These are phyloP conservation scores for Scomber scombrus DNA, from an alignment of 2,113 vertebrate species.

Conservation along the genomic window DNA sequence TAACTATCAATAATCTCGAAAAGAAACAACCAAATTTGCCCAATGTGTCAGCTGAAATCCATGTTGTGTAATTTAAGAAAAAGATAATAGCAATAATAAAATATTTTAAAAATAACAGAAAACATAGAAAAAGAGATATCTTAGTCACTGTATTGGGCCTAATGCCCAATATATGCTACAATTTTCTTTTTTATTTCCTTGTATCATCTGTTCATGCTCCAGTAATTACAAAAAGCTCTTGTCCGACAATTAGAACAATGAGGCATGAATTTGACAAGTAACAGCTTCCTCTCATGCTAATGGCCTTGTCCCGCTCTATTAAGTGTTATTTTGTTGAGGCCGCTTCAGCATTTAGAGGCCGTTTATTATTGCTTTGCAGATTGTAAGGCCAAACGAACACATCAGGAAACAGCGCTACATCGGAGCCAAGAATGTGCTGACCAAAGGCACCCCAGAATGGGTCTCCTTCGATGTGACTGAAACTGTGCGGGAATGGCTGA, in stretches of 20 bases:
- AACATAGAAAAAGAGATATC: no score
- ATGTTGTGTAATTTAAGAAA: no score
- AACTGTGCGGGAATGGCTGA: slow-evolving; percentile 92
- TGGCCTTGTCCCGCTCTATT: not conserved
- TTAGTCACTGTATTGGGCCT: not conserved
- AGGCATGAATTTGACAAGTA: not conserved
- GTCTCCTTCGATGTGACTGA: slow-evolving; percentile 95
- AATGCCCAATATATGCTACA: not conserved
- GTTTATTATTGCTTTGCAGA: slow-evolving; percentile 76
- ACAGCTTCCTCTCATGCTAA: not conserved
- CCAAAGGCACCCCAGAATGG: slow-evolving; percentile 90
- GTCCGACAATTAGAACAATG: not conserved
- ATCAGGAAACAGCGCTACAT: slow-evolving; percentile 94
- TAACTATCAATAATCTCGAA: not conserved
- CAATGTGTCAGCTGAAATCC: not conserved
- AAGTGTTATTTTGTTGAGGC: not conserved
- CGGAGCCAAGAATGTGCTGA: slow-evolving; percentile 91
- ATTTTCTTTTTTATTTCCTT: not conserved
- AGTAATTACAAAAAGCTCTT: not conserved
- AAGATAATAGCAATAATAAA: no score
- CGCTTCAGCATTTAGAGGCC: not conserved
- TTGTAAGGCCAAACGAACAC: slow-evolving; percentile 90
- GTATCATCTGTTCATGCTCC: not conserved
- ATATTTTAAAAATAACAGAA: no score
- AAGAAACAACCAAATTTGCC: not conserved